Conservation (phyloP, 2,888 invertebrate genomes). For the Leptinotarsa juncta region DNA sequence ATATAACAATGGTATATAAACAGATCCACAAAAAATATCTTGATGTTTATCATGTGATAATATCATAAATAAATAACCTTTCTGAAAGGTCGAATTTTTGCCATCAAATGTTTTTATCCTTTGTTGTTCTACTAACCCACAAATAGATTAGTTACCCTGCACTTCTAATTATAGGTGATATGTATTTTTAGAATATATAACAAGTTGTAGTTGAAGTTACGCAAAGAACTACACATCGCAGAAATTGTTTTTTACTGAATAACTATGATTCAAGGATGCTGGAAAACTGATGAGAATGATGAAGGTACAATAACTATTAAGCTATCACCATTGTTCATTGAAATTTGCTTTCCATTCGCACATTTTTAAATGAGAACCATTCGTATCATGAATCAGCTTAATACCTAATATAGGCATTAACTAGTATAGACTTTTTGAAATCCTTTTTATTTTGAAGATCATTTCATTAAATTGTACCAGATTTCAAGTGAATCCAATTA, state of each 20-base stretch:
- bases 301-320: conserved; percentile 59
- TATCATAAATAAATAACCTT: neutral
- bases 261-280: conserved; percentile 62
- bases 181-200: conserved; percentile 40
- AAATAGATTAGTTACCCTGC: conserved; percentile 12
- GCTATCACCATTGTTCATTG: conserved; percentile 16
- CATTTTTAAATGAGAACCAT: conserved; percentile 33
- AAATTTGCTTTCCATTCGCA: conserved; percentile 29
- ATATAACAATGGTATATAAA: too few species aligned
- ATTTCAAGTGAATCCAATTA: neutral
- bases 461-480: neutral
- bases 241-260: conserved; percentile 13
- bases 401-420: too few species aligned
- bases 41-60: too few species aligned
- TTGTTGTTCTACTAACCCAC: conserved; percentile 19
- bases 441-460: too few species aligned
- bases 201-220: conserved; percentile 39
- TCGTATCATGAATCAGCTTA: neutral
- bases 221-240: conserved; percentile 21
- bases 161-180: conserved; percentile 38
- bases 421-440: too few species aligned
- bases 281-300: conserved; percentile 64
- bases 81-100: neutral
- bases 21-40: too few species aligned
- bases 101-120: neutral